Base-by-base conservation (phyloP, 2,888 invertebrate genomes). In the Erebia aethiops region DNA sequence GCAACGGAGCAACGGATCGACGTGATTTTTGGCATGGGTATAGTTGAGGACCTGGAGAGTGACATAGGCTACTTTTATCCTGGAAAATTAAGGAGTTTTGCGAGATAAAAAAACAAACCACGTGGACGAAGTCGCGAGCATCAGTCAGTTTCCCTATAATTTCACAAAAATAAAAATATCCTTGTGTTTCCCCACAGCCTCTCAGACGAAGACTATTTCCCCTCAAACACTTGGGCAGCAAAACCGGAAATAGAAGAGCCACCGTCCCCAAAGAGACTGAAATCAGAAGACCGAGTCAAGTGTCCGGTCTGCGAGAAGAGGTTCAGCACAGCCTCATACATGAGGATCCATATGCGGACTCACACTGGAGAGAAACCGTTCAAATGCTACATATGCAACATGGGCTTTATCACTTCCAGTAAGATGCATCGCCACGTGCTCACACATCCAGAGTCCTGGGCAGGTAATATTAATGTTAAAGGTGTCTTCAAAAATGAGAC, bases 371-470 rank as follows among this genome's bases (percentile, higher is more conserved):
- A 54, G 2, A 16, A 16, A 10, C 54, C 54, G 2, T 92, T 85
- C 77, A 84, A 86, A 43, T 92, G 92, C 51, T 88, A 87, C 63
- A 77, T 82, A 1, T 92, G 92, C 66, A 77, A 81, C 0, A 76
- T 87, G 0, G 90, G 88, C 0, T 92, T 92, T 54, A 92, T 92
- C 0, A 92, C 92, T 0, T 84, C 87, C 0, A 90, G 89, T 74
- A 92, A 92, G 73, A 90, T 92, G 90, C 88, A 91, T 51, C 70
- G 92, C 0, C 92, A 92, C 51, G 89, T 88, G 1, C 71, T 92
- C 3, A 91, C 90, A 0, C 92, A 92, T 51, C 78, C 82, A 0
- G 84, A 88, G 46, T 76, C 77, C 0, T 82, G 82, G 82, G 81
- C 83, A 65, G 83, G 87, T 84, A 41, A 35, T 26, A 26, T 26